Conservation (phyloP, 1,140 invertebrate species). For the Heliconius nattereri region DNA sequence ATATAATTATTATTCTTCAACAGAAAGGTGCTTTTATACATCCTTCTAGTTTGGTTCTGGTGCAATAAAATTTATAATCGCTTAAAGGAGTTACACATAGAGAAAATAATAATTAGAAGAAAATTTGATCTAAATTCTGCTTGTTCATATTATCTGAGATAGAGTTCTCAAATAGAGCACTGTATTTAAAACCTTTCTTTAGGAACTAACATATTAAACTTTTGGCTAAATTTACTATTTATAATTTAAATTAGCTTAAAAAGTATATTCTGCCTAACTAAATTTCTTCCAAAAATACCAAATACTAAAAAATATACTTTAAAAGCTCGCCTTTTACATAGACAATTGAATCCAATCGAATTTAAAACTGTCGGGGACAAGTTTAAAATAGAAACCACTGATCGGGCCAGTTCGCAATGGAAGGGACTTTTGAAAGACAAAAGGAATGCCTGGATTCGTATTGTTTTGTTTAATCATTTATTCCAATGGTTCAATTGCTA, state of each 20-base stretch:
- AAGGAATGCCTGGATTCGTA: background rate
- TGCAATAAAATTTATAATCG: too few species aligned
- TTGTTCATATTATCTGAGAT: too few species aligned
- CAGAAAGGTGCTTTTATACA: too few species aligned
- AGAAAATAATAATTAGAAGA: too few species aligned
- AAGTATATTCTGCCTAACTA: background rate
- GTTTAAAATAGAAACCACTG: conserved; percentile 15
- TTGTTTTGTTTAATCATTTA: background rate
- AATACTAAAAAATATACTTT: background rate
- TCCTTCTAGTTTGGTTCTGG: too few species aligned
- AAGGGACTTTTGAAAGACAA: background rate
- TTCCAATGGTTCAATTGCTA: background rate
- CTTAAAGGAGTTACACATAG: too few species aligned
- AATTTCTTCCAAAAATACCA: background rate
- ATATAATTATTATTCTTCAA: too few species aligned
- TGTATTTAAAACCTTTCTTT: too few species aligned
- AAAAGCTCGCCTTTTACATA: background rate
- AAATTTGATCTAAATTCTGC: too few species aligned
- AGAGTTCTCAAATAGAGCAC: too few species aligned
- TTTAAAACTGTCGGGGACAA: conserved; percentile 7
- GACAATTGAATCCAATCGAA: conserved; percentile 10
- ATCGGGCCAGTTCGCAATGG: background rate
- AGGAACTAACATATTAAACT: too few species aligned
- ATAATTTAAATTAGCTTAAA: background rate
- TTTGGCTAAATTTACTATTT: too few species aligned